Evolutionary conservation across 2,113 vertebrate species (phyloP), one percentile per base, ranked within the genome.

Genomic region (Kryptolebias marmoratus): DNA sequence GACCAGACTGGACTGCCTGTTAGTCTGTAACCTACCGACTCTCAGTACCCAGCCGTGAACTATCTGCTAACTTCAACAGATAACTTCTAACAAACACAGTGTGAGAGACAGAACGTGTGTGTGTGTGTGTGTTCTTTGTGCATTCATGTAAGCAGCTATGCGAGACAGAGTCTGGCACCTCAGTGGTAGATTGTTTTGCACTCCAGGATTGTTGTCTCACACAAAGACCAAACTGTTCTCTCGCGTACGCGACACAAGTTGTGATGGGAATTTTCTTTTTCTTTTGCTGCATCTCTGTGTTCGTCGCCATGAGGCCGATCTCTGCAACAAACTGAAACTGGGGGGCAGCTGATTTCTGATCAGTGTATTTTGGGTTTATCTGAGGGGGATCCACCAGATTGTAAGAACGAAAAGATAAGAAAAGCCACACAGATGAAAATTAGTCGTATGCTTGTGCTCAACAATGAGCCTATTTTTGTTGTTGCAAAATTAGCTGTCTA

Each of bases 131-230:
- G 64, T 67, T 74, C 71, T 79, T 88, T 91, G 85, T 91, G 71
- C 75, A 79, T 81, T 81, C 81, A 88, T 83, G 65, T 69, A 28
- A 7, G 50, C 65, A 72, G 49, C 75, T 65, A 57, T 77, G 81
- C 15, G 75, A 79, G 78, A 79, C 47, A 48, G 75, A 73, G 64
- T 80, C 62, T 84, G 68, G 73, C 85, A 86, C 88, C 81, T 89
- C 87, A 88, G 81, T 89, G 62, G 71, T 54, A 88, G 60, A 89
- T 77, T 91, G 87, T 91, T 89, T 78, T 75, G 68, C 59, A 49
- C 60, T 79, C 64, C 66, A 47, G 65, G 49, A 27, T 64, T 15
- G 28, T 52, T 30, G 14, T 62, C 44, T 42, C 75, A 73, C 47
- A 93, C 91, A 93, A 86, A 89, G 84, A 72, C 73, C 63, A 44